These are phyloP conservation scores for Vidua chalybeata DNA, from an alignment of 2,113 vertebrate species.

Conservation along the genomic window DNA sequence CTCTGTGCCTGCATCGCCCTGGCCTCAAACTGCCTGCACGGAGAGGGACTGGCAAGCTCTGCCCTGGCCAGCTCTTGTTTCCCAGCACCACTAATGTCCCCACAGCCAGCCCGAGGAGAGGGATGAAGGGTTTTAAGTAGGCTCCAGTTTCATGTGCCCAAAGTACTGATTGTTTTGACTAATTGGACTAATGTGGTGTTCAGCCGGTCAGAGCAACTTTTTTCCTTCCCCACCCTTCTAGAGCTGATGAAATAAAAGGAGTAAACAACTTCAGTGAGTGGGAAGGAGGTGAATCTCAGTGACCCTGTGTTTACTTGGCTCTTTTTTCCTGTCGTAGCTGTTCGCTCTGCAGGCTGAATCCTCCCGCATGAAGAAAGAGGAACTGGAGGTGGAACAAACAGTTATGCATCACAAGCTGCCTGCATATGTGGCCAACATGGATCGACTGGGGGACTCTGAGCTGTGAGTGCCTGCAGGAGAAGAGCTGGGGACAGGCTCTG, in stretches of 20 bases:
- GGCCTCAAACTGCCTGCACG: not conserved
- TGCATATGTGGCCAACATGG: constrained; percentile 92
- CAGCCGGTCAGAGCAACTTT: not conserved
- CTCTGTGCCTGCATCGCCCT: not conserved
- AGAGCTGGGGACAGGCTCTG: not conserved
- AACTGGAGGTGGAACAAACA: constrained; percentile 77
- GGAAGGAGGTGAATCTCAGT: not conserved
- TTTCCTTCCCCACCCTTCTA: not conserved
- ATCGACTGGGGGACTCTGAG: constrained; percentile 95
- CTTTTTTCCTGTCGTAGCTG: constrained; percentile 71
- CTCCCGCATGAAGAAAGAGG: constrained; percentile 78
- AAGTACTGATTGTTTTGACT: not conserved
- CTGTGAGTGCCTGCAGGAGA: constrained; percentile 82
- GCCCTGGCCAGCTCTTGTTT: not conserved
- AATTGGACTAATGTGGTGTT: not conserved
- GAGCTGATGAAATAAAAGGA: not conserved
- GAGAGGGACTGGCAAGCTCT: not conserved
- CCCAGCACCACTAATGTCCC: not conserved
- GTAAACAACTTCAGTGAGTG: not conserved
- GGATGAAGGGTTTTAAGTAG: not conserved
- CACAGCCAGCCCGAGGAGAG: not conserved
- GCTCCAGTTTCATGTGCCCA: not conserved
- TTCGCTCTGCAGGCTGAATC: constrained; percentile 90
- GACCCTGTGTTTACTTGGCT: not conserved
- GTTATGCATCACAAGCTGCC: constrained; percentile 89